Conservation (phyloP, 2,888 invertebrate species). For the Osmoderma eremita region DNA sequence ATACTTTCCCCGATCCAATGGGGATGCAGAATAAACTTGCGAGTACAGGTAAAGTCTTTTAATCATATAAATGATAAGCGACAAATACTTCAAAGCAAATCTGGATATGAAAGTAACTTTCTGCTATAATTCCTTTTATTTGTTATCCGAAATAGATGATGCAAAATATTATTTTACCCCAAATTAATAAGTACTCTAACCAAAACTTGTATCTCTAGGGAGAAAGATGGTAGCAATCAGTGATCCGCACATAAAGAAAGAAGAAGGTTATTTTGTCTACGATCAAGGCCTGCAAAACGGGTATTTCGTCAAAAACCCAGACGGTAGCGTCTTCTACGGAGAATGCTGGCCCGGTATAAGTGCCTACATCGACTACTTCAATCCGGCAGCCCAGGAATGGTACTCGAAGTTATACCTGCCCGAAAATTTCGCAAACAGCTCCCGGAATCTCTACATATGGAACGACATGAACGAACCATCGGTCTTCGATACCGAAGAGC, state of each 20-base stretch:
- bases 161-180: too few species aligned
- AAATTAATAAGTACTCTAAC: not conserved
- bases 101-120: too few species aligned
- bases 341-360: conserved; percentile 95
- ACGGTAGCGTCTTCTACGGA: conserved; percentile 74
- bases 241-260: conserved; percentile 96
- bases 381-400: conserved; percentile 84
- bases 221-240: conserved; percentile 91
- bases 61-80: too few species aligned
- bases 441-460: conserved; percentile 89
- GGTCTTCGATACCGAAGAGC: conserved; percentile 95
- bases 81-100: too few species aligned
- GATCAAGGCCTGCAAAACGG: conserved; percentile 81
- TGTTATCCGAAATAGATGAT: too few species aligned
- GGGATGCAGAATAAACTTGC: conserved; percentile 86
- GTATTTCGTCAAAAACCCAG: conserved; percentile 85
- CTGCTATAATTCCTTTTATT: too few species aligned
- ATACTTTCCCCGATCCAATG: conserved; percentile 83
- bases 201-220: conserved; percentile 63
- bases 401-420: conserved; percentile 72
- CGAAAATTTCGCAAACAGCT: conserved; percentile 71
- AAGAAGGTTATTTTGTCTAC: conserved; percentile 85
- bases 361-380: conserved; percentile 91
- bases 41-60: conserved; percentile 53
- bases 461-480: conserved; percentile 99